Percentiles rank a stretch among this genome's conserved stretches.
Conservation (phyloP, 2,797 vertebrate genomes). For the Gymnopithys bicolor region DNA sequence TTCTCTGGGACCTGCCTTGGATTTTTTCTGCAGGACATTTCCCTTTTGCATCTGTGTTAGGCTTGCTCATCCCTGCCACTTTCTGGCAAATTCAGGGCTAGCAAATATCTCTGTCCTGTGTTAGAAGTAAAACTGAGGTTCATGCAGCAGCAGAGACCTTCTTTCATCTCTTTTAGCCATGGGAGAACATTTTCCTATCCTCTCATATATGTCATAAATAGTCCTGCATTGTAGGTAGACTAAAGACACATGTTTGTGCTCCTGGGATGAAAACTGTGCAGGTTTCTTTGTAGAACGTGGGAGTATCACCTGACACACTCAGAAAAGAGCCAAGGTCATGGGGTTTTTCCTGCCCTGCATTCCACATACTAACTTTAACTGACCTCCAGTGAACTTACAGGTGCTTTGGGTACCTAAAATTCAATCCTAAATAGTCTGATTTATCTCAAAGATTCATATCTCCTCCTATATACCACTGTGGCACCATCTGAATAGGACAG, state of each 20-base stretch:
- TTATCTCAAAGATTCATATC: background rate
- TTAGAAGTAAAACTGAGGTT: background rate
- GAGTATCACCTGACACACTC: background rate
- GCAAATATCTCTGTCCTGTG: background rate
- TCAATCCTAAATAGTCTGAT: background rate
- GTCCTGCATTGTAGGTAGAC: background rate
- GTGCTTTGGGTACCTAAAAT: constrained; percentile 7
- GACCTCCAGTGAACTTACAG: background rate
- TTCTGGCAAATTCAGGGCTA: background rate
- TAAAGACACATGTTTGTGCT: background rate
- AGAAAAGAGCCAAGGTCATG: background rate
- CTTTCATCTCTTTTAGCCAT: background rate
- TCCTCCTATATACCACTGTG: background rate
- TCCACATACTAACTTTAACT: background rate
- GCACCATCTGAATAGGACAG: background rate
- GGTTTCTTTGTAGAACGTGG: background rate
- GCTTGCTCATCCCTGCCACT: background rate
- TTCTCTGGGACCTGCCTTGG: background rate
- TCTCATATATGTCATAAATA: background rate
- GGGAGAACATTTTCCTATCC: background rate
- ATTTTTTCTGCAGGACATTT: background rate
- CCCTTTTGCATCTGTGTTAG: background rate
- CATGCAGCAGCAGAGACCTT: background rate
- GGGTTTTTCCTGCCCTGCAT: background rate
- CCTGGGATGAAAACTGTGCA: background rate